Conservation (phyloP, 30 jellyfish, hydroid and myxozoan species). For the Mastigias papua region DNA sequence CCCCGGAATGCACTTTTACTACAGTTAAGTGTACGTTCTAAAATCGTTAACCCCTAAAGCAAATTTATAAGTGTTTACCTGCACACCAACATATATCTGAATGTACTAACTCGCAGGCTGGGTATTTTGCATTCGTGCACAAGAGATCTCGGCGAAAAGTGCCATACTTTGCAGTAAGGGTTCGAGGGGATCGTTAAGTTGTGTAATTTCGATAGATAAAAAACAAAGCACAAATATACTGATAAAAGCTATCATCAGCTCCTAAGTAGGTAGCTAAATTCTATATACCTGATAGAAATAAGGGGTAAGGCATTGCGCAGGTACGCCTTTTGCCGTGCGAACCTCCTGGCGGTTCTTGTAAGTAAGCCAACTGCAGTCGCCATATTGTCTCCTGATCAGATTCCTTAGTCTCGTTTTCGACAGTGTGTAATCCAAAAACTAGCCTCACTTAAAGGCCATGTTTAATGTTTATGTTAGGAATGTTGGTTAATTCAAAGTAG, state of each 20-base stretch:
- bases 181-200: background rate
- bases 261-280: background rate
- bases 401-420: conserved; percentile 10
- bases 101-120: too few relatives aligned
- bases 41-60: too few relatives aligned
- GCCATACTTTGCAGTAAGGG: conserved; percentile 2
- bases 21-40: too few relatives aligned
- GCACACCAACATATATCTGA: too few relatives aligned
- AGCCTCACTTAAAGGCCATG: too few relatives aligned
- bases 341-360: conserved; percentile 19
- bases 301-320: conserved; percentile 53
- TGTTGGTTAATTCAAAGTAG: too few relatives aligned
- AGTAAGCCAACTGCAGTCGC: conserved; percentile 47
- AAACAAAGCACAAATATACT: background rate
- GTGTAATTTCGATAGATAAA: background rate
- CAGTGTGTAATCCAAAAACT: too few relatives aligned
- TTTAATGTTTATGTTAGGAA: too few relatives aligned
- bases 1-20: too few relatives aligned
- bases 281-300: conserved; percentile 60
- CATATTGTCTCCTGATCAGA: conserved; percentile 24
- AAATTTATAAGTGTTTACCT: too few relatives aligned
- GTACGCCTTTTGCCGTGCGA: conserved; percentile 25
- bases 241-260: background rate
- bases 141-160: too few relatives aligned
- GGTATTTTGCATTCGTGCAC: too few relatives aligned